Evolutionary conservation across 1,140 invertebrate genomes (phyloP).

Genomic region (Globodera ellingtonae): DNA sequence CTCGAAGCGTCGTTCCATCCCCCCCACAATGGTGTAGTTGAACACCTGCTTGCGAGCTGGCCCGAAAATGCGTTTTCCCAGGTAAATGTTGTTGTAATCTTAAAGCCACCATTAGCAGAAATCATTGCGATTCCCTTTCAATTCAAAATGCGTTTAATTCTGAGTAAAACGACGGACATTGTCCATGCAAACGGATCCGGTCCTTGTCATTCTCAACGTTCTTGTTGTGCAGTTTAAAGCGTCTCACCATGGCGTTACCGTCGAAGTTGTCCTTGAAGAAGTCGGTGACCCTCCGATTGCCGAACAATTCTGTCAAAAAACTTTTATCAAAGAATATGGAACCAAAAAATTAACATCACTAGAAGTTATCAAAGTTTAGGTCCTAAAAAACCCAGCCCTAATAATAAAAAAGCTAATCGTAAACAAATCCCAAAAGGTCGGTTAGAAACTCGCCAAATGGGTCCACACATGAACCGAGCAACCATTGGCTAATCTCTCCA

Average conservation of each 20-base stretch:
- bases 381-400: background rate
- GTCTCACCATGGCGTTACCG: constrained; percentile 36
- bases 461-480: constrained; percentile 12
- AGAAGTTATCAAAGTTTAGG: background rate
- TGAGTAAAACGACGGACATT: constrained; percentile 34
- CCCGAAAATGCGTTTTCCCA: constrained; percentile 61
- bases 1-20: constrained; percentile 61
- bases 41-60: constrained; percentile 59
- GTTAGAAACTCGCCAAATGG: constrained; percentile 20
- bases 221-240: constrained; percentile 49
- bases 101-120: background rate
- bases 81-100: constrained; percentile 64
- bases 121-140: background rate
- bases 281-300: constrained; percentile 31
- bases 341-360: constrained; percentile 10
- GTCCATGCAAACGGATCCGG: constrained; percentile 56
- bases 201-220: constrained; percentile 48
- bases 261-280: constrained; percentile 51
- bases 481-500: constrained; percentile 36
- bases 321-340: background rate
- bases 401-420: background rate
- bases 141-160: background rate
- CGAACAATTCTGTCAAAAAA: constrained; percentile 38
- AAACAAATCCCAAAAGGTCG: background rate
- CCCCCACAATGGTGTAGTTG: constrained; percentile 54